Percentiles rank a stretch among this genome's conserved stretches.
phyloP scores from a whole-genome alignment of 92 coral and sea anemone species.

The Epizoanthus scotinus region DNA sequence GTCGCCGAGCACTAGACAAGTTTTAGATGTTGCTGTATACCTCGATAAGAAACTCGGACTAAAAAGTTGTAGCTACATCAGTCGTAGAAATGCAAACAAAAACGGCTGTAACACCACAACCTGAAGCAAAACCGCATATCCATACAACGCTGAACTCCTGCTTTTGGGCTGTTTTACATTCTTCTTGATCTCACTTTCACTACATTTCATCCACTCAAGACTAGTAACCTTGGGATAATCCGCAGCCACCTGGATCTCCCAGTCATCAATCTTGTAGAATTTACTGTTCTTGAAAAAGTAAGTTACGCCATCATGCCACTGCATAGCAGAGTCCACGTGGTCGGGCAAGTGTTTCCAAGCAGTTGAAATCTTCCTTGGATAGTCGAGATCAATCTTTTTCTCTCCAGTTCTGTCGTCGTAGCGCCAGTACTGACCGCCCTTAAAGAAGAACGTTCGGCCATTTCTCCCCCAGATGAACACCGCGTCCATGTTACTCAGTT shows the following conservation, averaged over 20 bases:
- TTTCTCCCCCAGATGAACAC: slow-evolving; percentile 67
- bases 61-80: too few species aligned
- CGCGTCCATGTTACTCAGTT: slow-evolving; percentile 70
- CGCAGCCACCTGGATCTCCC: slow-evolving; percentile 40
- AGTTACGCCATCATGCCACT: slow-evolving; percentile 59
- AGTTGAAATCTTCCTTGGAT: slow-evolving; percentile 60
- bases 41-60: too few species aligned
- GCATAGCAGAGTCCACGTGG: slow-evolving; percentile 66
- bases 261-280: slow-evolving; percentile 60
- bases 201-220: slow-evolving; percentile 25
- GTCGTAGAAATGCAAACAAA: neutral
- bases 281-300: slow-evolving; percentile 63
- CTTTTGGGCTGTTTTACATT: neutral
- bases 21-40: too few species aligned
- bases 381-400: slow-evolving; percentile 51
- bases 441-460: slow-evolving; percentile 73
- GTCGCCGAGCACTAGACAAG: too few species aligned
- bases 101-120: neutral
- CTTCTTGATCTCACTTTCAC: slow-evolving; percentile 31
- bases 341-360: slow-evolving; percentile 55
- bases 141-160: slow-evolving; percentile 4
- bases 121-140: neutral
- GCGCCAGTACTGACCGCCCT: slow-evolving; percentile 69
- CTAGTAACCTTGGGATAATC: slow-evolving; percentile 51
- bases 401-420: slow-evolving; percentile 45